These are phyloP conservation scores for Salarias fasciatus DNA, from an alignment of 2,797 vertebrate species.

Conservation along the genomic window DNA sequence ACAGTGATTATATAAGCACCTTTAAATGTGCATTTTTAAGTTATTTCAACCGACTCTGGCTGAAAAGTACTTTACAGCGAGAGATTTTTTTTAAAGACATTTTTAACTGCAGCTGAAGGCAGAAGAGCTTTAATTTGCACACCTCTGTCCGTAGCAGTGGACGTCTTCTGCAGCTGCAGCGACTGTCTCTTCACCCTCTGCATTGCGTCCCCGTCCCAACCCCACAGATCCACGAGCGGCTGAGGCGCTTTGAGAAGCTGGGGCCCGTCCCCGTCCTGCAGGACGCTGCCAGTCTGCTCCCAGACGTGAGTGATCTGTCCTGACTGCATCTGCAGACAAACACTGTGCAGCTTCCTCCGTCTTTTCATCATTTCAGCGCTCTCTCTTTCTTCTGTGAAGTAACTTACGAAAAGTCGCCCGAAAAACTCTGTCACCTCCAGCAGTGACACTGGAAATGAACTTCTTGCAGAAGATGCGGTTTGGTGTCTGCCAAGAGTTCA, in stretches of 20 bases:
- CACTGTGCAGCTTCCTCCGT: constrained; percentile 24
- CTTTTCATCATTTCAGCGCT: constrained; percentile 25
- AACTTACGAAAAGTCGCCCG: constrained; percentile 7
- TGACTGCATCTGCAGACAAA: constrained; percentile 62
- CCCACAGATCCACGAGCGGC: constrained; percentile 76
- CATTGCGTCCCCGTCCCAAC: constrained; percentile 18
- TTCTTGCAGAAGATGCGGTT: constrained; percentile 32
- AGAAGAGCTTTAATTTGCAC: too few species aligned
- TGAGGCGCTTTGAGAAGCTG: constrained; percentile 72
- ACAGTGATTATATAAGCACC: not conserved
- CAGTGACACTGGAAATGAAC: constrained; percentile 4
- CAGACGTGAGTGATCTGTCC: constrained; percentile 61
- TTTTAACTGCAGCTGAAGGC: too few species aligned
- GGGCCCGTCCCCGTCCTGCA: constrained; percentile 60
- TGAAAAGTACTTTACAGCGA: too few species aligned
- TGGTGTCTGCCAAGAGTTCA: constrained; percentile 37
- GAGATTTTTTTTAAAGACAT: too few species aligned
- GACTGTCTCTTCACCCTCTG: not conserved
- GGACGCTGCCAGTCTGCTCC: constrained; percentile 57
- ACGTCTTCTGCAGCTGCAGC: too few species aligned
- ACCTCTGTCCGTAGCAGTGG: too few species aligned
- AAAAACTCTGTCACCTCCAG: constrained; percentile 16
- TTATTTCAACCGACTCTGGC: not conserved
- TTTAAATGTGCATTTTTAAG: not conserved
- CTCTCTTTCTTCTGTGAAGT: constrained; percentile 8